Base-by-base conservation (phyloP, 2,888 invertebrate species). In the Epistrophe eligans region DNA sequence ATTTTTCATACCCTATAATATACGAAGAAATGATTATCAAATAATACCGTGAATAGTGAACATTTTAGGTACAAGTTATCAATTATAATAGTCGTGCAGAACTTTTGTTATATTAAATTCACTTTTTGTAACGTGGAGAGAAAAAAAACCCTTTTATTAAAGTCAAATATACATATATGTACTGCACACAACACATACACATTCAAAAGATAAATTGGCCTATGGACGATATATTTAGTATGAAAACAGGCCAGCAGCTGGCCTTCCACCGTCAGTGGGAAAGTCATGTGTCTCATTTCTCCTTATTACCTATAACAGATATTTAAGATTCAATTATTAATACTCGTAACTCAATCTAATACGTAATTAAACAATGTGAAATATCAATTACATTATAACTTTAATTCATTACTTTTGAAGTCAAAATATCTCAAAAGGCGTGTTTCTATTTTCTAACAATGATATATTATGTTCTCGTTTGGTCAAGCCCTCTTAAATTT, bases 381-480 rank as follows among this genome's bases (percentile, higher is more conserved):
- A 76, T 58, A 15, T 66, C 84, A 79, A 84, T 84, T 57, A 67
- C 74, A 66, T 84, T 80, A 84, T 15, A 70, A 19, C 43, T 15
- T n/a, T 15, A 35, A 35, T 17, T 2, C n/a, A n/a, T 55, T 28
- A 32, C 24, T 2, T 38, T 50, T 45, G 55, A 57, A 48, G 11
- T 11, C 17, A 19, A 32, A 55, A 48, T 45, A 64, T 32, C 57
- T 8, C 28, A 8, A 60, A 77, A 82, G 85, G 82, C 82, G 85
- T 82, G 57, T 52, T 66, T 28, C 35, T 32, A 17, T 57, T 52
- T 66, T 28, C 35, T 19, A 17, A 64, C 64, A 83, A 76, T 76
- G 82, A 85, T 82, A 74, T 66, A 85, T 85, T 66, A 85, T 85
- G 67, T 83, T 70, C 28, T 67, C 50, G 67, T 76, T 58, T 76